Evolutionary conservation across 2,888 invertebrate genomes (phyloP).

Genomic region (Andrena dorsata): DNA sequence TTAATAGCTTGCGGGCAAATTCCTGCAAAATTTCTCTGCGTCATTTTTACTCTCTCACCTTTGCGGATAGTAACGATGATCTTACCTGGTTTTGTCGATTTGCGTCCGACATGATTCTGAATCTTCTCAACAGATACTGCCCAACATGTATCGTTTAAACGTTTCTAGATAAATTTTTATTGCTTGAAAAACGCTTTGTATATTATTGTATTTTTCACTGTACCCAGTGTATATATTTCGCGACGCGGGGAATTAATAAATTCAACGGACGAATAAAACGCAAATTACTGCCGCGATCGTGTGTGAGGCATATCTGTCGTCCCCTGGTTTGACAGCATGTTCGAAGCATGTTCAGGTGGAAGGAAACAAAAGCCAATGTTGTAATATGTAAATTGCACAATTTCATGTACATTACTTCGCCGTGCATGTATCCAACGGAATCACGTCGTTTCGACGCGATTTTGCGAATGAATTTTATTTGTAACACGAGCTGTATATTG

Average conservation of each 20-base stretch:
- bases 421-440: neutral
- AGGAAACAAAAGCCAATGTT: slow-evolving; percentile 37
- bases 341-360: slow-evolving; percentile 20
- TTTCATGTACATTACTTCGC: slow-evolving; percentile 1
- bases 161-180: neutral
- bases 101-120: slow-evolving; percentile 19
- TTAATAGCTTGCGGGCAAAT: slow-evolving; percentile 39
- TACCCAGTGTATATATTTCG: neutral
- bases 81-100: slow-evolving; percentile 27
- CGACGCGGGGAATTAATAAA: neutral
- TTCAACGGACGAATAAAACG: slow-evolving; percentile 4
- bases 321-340: neutral
- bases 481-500: neutral
- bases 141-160: neutral
- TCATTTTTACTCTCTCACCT: no score
- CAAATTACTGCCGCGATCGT: slow-evolving; percentile 8
- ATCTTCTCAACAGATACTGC: neutral
- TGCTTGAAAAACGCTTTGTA: neutral
- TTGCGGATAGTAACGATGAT: neutral
- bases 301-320: slow-evolving; percentile 30
- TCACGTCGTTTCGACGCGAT: no score
- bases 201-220: neutral
- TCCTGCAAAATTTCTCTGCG: slow-evolving; percentile 26
- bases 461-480: no score
- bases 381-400: neutral